These are phyloP conservation scores for Myotis davidii DNA, from an alignment of 2,113 vertebrate genomes.

Conservation along the genomic window DNA sequence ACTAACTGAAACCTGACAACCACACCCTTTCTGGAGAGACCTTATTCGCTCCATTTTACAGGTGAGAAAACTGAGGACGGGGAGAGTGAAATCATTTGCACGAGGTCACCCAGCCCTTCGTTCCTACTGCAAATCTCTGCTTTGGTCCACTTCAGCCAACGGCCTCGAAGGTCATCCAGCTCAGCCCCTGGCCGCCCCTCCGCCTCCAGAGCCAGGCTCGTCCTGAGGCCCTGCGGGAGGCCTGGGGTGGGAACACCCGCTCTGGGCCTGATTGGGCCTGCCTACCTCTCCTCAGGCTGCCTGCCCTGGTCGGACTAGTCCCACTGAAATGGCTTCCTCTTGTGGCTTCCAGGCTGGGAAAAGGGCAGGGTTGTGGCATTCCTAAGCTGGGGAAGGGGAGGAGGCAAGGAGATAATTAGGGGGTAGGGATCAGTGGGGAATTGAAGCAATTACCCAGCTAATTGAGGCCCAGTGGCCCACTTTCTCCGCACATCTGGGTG, in stretches of 20 bases:
- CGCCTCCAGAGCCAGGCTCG: too few relatives aligned
- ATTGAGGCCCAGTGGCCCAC: constrained; percentile 69
- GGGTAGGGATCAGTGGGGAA: constrained; percentile 47
- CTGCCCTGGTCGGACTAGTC: not conserved
- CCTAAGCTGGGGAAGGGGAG: constrained; percentile 43
- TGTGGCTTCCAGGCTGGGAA: constrained; percentile 52
- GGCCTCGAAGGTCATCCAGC: not conserved
- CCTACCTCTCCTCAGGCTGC: not conserved
- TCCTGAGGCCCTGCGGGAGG: not conserved
- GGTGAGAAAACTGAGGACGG: not conserved
- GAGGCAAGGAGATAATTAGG: constrained; percentile 63
- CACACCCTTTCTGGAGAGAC: not conserved
- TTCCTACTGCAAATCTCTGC: not conserved
- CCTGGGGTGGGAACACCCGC: not conserved
- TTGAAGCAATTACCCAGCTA: constrained; percentile 70
- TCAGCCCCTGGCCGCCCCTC: too few relatives aligned
- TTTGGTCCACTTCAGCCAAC: not conserved
- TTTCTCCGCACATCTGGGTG: constrained; percentile 70
- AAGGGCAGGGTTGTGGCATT: constrained; percentile 47
- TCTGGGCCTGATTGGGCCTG: constrained; percentile 46
- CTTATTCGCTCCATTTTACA: not conserved
- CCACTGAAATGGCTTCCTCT: not conserved
- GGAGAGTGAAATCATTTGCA: not conserved
- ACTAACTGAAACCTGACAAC: not conserved
- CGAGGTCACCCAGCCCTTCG: not conserved